A percentile compares a stretch with the other conserved stretches of the same genome.
Evolutionary conservation across 2,888 invertebrate species (phyloP).

Genomic region (Spodoptera littoralis): DNA sequence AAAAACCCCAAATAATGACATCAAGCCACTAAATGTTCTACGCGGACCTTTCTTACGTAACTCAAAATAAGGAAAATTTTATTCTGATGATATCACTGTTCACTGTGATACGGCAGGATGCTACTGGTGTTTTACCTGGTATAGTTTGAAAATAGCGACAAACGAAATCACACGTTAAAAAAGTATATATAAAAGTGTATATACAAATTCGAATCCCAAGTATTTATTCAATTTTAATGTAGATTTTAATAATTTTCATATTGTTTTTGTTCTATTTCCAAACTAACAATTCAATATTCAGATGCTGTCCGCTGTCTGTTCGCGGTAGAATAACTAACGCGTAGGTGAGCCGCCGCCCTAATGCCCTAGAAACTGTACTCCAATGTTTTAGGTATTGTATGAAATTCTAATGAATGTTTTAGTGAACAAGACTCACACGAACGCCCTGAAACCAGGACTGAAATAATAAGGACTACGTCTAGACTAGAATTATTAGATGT

Average conservation of each 20-base stretch:
- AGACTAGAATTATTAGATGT: slow-evolving; percentile 45
- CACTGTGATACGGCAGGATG: not conserved
- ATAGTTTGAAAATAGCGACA: too few species aligned
- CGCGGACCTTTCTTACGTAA: slow-evolving; percentile 17
- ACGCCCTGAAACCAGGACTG: slow-evolving; percentile 29
- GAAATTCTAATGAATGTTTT: slow-evolving; percentile 53
- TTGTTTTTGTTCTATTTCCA: too few species aligned
- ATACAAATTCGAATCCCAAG: too few species aligned
- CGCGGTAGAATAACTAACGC: not conserved
- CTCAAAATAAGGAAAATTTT: slow-evolving; percentile 17
- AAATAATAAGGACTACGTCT: slow-evolving; percentile 49
- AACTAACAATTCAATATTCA: not conserved
- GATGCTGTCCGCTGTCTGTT: not conserved
- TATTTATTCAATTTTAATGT: too few species aligned
- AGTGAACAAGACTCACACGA: slow-evolving; percentile 28
- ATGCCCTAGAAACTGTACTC: slow-evolving; percentile 23
- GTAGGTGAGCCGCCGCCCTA: slow-evolving; percentile 9
- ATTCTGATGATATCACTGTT: slow-evolving; percentile 9
- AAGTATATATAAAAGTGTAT: too few species aligned
- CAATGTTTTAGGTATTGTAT: slow-evolving; percentile 32
- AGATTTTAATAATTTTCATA: too few species aligned
- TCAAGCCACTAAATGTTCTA: slow-evolving; percentile 14
- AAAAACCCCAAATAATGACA: slow-evolving; percentile 45
- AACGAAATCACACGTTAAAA: too few species aligned
- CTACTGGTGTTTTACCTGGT: not conserved